Evolutionary conservation across 2,888 invertebrate species (phyloP), one percentile per base, ranked within the genome.

Genomic region (Cremastobaeus sp.): DNA sequence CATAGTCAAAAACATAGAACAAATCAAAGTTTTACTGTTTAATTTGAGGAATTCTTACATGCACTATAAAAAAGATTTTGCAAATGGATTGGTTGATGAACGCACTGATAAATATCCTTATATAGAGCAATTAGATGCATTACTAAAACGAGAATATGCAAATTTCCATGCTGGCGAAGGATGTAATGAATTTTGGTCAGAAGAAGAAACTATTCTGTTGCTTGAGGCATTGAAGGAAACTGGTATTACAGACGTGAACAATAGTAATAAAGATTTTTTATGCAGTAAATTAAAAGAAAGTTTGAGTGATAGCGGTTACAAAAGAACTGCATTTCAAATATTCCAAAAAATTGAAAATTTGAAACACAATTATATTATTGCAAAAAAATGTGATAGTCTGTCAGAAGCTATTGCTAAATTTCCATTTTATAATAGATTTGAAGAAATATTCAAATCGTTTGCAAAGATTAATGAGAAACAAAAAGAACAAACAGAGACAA

Each of bases 371-470:
- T 80, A 78, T 55, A 3, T 55, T 4, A 43, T 64, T 9, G 77
- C 74, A 0, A 73, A 78, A 32, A 47, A 50, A 2, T 71, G 57
- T 11, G 25, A 37, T 21, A 34, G 48, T 25, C 50, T 74, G 4
- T 45, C 57, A 11, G 78, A 78, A n/a, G 78, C 77, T 1, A 35
- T 79, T 3, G 34, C 64, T 9, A 71, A 66, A 52, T 81, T 81
- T 71, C 78, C 79, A 1, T 80, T 79, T 64, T 79, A 79, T 70
- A 71, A 75, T 28, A 48, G 77, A 17, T 81, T 76, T 60, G 78
- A 77, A 35, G 66, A 71, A 28, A 48, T 77, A 11, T 81, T 80
- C 47, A 75, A 72, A 34, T n/a, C n/a, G 5, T 41, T 34, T 45
- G 11, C 20, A 28, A 28, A 21, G 12, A 39, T 12, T 11, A 59